A percentile compares a stretch with the other conserved stretches of the same genome.
phyloP scores from a whole-genome alignment of 2,113 vertebrate species.

The Urocitellus parryii region DNA sequence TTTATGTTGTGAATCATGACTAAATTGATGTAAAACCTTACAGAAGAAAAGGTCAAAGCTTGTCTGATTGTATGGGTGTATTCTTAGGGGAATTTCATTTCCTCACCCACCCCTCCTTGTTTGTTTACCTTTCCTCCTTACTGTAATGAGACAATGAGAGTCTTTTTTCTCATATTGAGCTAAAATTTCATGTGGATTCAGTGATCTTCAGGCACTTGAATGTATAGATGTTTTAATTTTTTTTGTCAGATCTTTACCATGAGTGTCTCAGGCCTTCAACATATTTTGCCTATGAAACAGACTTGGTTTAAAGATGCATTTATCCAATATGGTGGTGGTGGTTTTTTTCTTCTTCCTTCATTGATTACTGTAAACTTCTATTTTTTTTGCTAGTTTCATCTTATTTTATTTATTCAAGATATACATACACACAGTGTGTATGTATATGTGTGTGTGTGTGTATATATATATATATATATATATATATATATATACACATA shows the following conservation, averaged over 20 bases:
- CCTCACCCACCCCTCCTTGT: not conserved
- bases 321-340: constrained; percentile 44
- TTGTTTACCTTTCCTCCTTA: not conserved
- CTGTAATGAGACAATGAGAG: constrained; percentile 41
- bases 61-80: constrained; percentile 58
- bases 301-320: constrained; percentile 11
- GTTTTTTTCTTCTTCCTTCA: constrained; percentile 42
- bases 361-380: constrained; percentile 59
- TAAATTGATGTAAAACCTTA: constrained; percentile 70
- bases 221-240: constrained; percentile 37
- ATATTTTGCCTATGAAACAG: constrained; percentile 51
- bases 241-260: constrained; percentile 18
- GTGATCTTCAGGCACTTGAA: constrained; percentile 52
- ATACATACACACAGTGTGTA: too few species aligned
- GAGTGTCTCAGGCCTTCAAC: constrained; percentile 30
- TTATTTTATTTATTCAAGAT: constrained; percentile 52
- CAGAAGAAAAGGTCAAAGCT: constrained; percentile 69
- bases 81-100: constrained; percentile 46
- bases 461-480: too few species aligned
- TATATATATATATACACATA: too few species aligned
- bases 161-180: constrained; percentile 55
- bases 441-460: not conserved
- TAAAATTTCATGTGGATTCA: constrained; percentile 35
- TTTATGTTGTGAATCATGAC: constrained; percentile 71
- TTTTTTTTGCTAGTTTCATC: constrained; percentile 55